Conservation (phyloP, 2,113 vertebrate genomes). For the Cyprinus carpio region DNA sequence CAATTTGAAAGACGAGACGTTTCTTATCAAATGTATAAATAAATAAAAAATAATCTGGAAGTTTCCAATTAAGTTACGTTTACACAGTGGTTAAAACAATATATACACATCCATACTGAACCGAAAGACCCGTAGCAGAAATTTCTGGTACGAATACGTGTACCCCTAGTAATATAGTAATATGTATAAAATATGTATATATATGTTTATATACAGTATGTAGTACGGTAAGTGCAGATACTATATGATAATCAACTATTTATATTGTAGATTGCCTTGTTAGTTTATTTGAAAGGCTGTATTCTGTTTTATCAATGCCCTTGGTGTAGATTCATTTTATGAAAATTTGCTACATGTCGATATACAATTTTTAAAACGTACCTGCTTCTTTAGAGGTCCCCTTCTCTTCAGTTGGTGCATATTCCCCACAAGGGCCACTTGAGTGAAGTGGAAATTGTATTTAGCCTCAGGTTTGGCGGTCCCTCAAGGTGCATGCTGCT, state of each 20-base stretch:
- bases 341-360: background rate
- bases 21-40: too few relatives aligned
- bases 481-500: conserved; percentile 49
- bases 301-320: background rate
- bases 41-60: too few relatives aligned
- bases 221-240: background rate
- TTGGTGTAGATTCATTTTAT: background rate
- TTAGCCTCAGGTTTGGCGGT: conserved; percentile 5
- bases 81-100: too few relatives aligned
- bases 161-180: too few relatives aligned
- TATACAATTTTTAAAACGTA: background rate
- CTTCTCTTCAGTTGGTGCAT: background rate
- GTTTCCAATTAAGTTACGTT: too few relatives aligned
- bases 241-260: background rate
- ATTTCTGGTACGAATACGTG: too few relatives aligned
- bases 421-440: background rate
- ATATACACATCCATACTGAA: too few relatives aligned
- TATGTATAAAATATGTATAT: too few relatives aligned
- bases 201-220: too few relatives aligned
- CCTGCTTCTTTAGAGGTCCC: background rate
- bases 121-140: too few relatives aligned
- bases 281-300: background rate
- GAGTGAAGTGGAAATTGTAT: conserved; percentile 14
- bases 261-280: background rate
- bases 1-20: too few relatives aligned